Conservation (phyloP, 2,888 invertebrate species). For the Drosophila neonasuta region DNA sequence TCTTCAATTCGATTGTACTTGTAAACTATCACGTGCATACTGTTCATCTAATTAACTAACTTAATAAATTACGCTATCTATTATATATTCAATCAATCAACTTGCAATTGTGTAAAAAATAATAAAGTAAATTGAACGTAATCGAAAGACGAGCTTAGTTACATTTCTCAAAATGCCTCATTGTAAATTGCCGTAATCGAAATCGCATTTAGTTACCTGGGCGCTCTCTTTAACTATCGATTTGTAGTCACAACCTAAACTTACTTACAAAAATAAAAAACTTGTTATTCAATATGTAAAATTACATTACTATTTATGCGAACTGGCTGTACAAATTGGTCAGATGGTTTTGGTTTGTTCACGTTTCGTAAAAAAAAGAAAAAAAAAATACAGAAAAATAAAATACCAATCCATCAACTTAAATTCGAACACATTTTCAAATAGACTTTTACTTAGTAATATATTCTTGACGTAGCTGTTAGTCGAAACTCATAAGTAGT, state of each 20-base stretch:
- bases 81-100: slow-evolving; percentile 9
- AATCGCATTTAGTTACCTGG: slow-evolving; percentile 51
- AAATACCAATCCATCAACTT: slow-evolving; percentile 35
- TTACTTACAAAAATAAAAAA: slow-evolving; percentile 16
- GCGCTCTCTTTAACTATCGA: slow-evolving; percentile 42
- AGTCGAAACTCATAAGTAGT: slow-evolving; percentile 31
- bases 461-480: slow-evolving; percentile 42
- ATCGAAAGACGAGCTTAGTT: slow-evolving; percentile 21
- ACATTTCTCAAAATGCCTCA: slow-evolving; percentile 46
- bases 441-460: slow-evolving; percentile 28
- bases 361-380: slow-evolving; percentile 55
- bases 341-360: slow-evolving; percentile 71
- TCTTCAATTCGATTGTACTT: slow-evolving; percentile 36
- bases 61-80: slow-evolving; percentile 16
- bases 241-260: slow-evolving; percentile 42
- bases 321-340: slow-evolving; percentile 33
- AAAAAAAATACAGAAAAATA: slow-evolving; percentile 3
- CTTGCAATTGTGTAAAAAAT: slow-evolving; percentile 19
- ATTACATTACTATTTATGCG: slow-evolving; percentile 28
- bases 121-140: slow-evolving; percentile 2
- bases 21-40: slow-evolving; percentile 34
- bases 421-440: slow-evolving; percentile 51
- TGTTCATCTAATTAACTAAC: slow-evolving; percentile 14
- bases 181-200: slow-evolving; percentile 55
- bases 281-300: slow-evolving; percentile 31